Evolutionary conservation across 1,140 invertebrate genomes (phyloP).

Genomic region (Drosophila melanica): DNA sequence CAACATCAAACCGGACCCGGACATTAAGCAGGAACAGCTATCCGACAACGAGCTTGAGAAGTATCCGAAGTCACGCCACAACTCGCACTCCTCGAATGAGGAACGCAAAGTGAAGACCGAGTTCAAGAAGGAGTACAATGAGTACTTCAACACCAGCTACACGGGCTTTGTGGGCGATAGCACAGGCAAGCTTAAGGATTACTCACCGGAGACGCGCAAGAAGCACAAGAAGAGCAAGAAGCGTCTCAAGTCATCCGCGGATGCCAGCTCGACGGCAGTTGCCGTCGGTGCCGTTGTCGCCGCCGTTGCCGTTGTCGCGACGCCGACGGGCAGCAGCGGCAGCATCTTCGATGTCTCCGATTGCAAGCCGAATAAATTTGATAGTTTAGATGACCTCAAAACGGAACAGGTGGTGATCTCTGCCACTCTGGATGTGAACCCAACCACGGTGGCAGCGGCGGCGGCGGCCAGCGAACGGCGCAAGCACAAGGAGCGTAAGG

Average conservation of each 20-base stretch:
- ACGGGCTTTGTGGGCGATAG: conserved; percentile 35
- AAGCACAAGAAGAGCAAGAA: conserved; percentile 94
- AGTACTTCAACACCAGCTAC: conserved; percentile 52
- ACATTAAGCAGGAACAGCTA: conserved; percentile 76
- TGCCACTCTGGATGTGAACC: neutral
- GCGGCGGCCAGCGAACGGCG: conserved; percentile 50
- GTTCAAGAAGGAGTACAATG: conserved; percentile 75
- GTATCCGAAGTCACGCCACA: conserved; percentile 55
- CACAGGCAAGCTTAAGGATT: conserved; percentile 59
- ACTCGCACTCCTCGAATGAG: conserved; percentile 67
- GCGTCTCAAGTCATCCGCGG: conserved; percentile 87
- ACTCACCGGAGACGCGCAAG: conserved; percentile 86
- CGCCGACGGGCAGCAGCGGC: conserved; percentile 2
- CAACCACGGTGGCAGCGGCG: neutral
- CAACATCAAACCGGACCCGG: conserved; percentile 73
- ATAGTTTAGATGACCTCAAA: conserved; percentile 63
- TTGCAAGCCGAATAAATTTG: conserved; percentile 58
- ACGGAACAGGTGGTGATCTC: conserved; percentile 31
- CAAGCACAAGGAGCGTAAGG: conserved; percentile 85
- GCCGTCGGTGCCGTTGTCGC: neutral
- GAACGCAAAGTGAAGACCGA: conserved; percentile 75
- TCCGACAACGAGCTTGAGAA: conserved; percentile 60
- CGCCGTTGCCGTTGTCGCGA: conserved; percentile 67
- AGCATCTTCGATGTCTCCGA: conserved; percentile 63
- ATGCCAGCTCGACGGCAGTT: conserved; percentile 1